Base-by-base conservation (phyloP, 2,797 vertebrate genomes). In the Philypnodon macrostomus region DNA sequence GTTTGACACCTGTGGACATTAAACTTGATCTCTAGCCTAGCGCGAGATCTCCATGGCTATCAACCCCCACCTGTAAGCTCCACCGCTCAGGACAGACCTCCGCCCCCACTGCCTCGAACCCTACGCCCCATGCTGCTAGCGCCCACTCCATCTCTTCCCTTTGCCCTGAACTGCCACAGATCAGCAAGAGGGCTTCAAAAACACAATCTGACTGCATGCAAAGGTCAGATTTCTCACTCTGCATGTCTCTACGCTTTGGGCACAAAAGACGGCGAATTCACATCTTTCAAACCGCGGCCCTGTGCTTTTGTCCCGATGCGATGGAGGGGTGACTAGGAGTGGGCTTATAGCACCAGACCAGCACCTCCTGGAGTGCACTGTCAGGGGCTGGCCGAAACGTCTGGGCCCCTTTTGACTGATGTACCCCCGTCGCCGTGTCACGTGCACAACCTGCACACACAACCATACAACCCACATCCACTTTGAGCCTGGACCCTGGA, bases 201-300 rank as follows among this genome's bases (percentile, higher is more conserved):
- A 90, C 86, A 89, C 86, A 86, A 87, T 88, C 83, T 83, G 81
- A 85, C 89, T 89, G 85, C 80, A 81, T 40, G 85, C 88, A 90
- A 90, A 91, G 90, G 90, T 92, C 91, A 92, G 87, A 88, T 90
- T 91, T 91, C 85, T 89, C 88, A 88, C 88, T 90, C 89, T 59
- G 70, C 87, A 84, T 89, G 90, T 90, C 87, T 86, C 89, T 87
- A 63, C 71, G 87, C 87, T 88, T 85, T 79, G 68, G 80, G 84
- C 84, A 91, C 90, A 92, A 91, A 92, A 91, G 91, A 86, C 75
- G 52, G 85, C 81, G 88, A 89, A 91, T 92, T 91, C 90, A 90
- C 90, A 88, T 92, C 89, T 91, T 90, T 92, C 88, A 91, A 88
- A n/a, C n/a, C 84, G 74, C 71, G 80, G 78, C 83, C 73, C 61